A percentile compares a stretch with the other conserved stretches of the same genome.
phyloP scores from a whole-genome alignment of 2,888 invertebrate species.

The Ptilodon capucinus region DNA sequence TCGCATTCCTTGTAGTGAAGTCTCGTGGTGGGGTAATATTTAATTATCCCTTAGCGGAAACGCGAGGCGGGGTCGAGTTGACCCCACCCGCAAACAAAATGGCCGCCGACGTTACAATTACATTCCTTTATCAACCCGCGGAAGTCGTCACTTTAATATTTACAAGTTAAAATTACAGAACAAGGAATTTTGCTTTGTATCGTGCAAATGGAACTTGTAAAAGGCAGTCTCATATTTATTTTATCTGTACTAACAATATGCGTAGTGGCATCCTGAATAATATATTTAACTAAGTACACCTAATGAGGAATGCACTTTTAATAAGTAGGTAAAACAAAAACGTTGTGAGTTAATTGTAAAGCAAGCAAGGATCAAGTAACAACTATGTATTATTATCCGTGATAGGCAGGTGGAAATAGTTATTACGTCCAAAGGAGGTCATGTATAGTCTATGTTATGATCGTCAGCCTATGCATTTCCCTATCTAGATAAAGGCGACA shows the following conservation, averaged over 20 bases:
- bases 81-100: constrained; percentile 80
- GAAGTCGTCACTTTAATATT: constrained; percentile 56
- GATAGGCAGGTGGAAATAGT: neutral
- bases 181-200: constrained; percentile 22
- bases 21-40: constrained; percentile 74
- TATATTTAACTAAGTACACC: too few relatives aligned
- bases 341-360: neutral
- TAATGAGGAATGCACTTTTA: too few relatives aligned
- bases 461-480: too few relatives aligned
- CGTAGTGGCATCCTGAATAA: too few relatives aligned
- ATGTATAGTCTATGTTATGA: too few relatives aligned
- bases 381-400: neutral
- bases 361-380: neutral
- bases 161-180: constrained; percentile 42
- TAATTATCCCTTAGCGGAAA: constrained; percentile 79
- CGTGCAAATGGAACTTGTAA: neutral
- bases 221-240: neutral
- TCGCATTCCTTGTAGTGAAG: constrained; percentile 66
- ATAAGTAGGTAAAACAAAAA: too few relatives aligned
- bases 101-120: constrained; percentile 75
- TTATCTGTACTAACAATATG: neutral
- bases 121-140: constrained; percentile 59
- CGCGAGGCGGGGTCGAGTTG: constrained; percentile 76
- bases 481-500: too few relatives aligned
- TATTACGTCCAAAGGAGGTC: neutral